Evolutionary conservation across 2,797 vertebrate species (phyloP), one percentile per base, ranked within the genome.

Genomic region (Ataeniobius toweri): DNA sequence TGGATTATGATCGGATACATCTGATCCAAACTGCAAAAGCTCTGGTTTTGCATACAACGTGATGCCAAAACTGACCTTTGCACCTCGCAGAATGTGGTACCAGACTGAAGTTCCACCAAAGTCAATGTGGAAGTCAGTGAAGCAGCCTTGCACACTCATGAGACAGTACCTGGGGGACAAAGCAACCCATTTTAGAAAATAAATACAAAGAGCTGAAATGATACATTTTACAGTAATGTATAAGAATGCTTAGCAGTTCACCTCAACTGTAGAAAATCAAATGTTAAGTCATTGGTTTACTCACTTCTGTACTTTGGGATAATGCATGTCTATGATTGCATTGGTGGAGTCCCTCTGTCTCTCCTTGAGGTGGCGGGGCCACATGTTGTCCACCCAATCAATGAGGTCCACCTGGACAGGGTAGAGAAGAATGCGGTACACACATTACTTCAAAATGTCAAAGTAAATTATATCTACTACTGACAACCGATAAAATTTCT

Each of bases 311-410:
- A 99, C 98, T 96, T 99, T 99, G 46, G 98, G 98, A 88, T 99
- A 99, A 87, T 99, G 98, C 98, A 99, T 99, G 86, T 99, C 98
- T 86, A 97, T 95, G 82, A 99, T 99, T 59, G 97, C 97, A 39
- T 99, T 99, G 0, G 98, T 99, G 44, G 98, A 98, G 90, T 99
- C 98, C 73, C 97, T 97, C 87, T 99, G 98, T 80, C 96, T 96
- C 89, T 99, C 98, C 82, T 99, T 99, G 74, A 99, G 95, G 91
- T 99, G 98, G 1, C 98, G 96, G 6, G 98, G 98, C 98, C 98
- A 99, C 97, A 99, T 99, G 89, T 98, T 99, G 91, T 99, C 98
- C 51, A 99, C 98, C 98, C 98, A 99, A 91, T 99, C 98, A 83
- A 99, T 97, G 74, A 98, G 95, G 89, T 99, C 98, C 93, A 99